Percentiles rank a stretch among this genome's conserved stretches.
phyloP scores from a whole-genome alignment of 2,888 invertebrate genomes.

The Melanostoma scalare region DNA sequence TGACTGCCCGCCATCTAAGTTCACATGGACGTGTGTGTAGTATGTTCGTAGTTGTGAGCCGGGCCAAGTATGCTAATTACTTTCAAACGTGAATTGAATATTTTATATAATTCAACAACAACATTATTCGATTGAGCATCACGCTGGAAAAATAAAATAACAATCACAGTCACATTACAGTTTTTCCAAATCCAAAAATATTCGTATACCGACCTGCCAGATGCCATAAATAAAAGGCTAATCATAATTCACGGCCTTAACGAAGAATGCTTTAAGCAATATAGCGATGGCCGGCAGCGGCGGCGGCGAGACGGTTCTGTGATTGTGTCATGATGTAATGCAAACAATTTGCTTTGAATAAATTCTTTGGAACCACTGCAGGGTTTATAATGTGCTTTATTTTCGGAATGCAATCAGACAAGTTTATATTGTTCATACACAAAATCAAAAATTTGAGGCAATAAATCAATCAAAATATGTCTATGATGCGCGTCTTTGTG shows the following conservation, averaged over 20 bases:
- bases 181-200: conserved; percentile 20
- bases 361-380: conserved; percentile 1
- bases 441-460: conserved; percentile 28
- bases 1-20: conserved; percentile 16
- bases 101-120: conserved; percentile 3
- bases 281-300: not conserved
- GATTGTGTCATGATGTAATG: conserved; percentile 6
- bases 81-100: conserved; percentile 55
- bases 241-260: conserved; percentile 37
- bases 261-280: conserved; percentile 1
- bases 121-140: conserved; percentile 10
- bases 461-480: conserved; percentile 51
- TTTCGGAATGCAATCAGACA: no score
- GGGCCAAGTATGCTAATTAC: conserved; percentile 51
- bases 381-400: no score
- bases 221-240: conserved; percentile 17
- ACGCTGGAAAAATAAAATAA: conserved; percentile 15
- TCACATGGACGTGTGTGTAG: conserved; percentile 30
- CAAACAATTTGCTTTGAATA: not conserved
- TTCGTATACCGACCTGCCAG: not conserved
- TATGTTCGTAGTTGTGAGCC: conserved; percentile 14
- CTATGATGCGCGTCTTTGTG: conserved; percentile 27
- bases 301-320: not conserved
- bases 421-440: not conserved
- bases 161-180: conserved; percentile 8